Conservation (phyloP, 2,888 invertebrate species). For the Oxycera nigricornis region DNA sequence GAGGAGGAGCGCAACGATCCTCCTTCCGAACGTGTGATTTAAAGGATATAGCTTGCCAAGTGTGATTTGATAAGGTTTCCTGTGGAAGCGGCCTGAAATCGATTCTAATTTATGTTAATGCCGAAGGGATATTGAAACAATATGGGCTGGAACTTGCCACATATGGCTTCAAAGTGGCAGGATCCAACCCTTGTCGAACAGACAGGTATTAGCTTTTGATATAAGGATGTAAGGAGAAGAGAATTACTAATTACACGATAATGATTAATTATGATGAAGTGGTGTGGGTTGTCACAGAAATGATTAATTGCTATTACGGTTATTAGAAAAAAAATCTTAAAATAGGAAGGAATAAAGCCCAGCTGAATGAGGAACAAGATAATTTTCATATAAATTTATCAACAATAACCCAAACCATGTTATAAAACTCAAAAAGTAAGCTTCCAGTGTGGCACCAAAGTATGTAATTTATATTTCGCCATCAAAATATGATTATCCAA, state of each 20-base stretch:
- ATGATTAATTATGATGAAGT: constrained; percentile 24
- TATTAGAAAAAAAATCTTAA: too few species aligned
- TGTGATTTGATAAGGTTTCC: constrained; percentile 33
- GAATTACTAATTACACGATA: constrained; percentile 30
- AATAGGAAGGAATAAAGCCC: too few species aligned
- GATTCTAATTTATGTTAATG: constrained; percentile 38
- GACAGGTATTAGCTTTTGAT: constrained; percentile 8
- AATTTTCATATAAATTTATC: too few species aligned
- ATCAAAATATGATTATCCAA: too few species aligned
- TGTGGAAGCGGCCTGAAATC: constrained; percentile 25
- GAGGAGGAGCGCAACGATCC: not conserved
- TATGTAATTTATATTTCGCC: too few species aligned
- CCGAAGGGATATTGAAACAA: constrained; percentile 5
- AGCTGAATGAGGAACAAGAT: too few species aligned
- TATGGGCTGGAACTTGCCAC: not conserved
- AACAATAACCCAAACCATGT: too few species aligned
- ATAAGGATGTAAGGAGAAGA: too few species aligned
- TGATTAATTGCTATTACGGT: constrained; percentile 2
- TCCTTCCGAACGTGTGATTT: not conserved
- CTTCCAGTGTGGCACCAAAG: too few species aligned
- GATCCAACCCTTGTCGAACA: not conserved
- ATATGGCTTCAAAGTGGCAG: constrained; percentile 17
- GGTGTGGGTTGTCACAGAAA: not conserved
- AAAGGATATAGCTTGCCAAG: constrained; percentile 11
- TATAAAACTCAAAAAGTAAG: too few species aligned